These are phyloP conservation scores for Hemistola chrysoprasaria DNA, from an alignment of 2,888 invertebrate species.

Conservation along the genomic window DNA sequence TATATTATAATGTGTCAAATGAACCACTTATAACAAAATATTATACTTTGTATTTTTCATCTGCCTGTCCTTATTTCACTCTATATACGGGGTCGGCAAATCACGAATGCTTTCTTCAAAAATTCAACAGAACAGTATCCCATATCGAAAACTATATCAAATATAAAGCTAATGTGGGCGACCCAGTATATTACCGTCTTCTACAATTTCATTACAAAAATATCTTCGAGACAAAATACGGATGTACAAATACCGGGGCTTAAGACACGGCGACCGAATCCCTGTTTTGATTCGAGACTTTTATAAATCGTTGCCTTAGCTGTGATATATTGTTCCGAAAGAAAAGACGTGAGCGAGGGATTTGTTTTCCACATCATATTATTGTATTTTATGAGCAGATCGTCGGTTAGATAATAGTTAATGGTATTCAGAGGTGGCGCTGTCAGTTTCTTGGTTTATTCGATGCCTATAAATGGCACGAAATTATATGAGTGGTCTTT, in stretches of 20 bases:
- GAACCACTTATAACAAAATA: too few species aligned
- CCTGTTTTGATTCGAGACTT: slow-evolving; percentile 48
- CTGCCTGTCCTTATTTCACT: too few species aligned
- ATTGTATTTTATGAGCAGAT: slow-evolving; percentile 37
- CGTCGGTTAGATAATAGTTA: slow-evolving; percentile 19
- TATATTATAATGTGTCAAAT: too few species aligned
- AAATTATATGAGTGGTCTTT: slow-evolving; percentile 6
- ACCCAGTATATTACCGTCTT: neutral
- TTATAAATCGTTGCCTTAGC: slow-evolving; percentile 50
- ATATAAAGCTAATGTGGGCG: too few species aligned
- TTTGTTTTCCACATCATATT: slow-evolving; percentile 41
- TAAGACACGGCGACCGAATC: slow-evolving; percentile 38
- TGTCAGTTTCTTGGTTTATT: slow-evolving; percentile 17
- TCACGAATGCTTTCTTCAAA: too few species aligned
- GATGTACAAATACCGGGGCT: slow-evolving; percentile 30
- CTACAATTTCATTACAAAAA: slow-evolving; percentile 23
- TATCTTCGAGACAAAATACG: slow-evolving; percentile 32
- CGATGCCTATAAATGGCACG: slow-evolving; percentile 17
- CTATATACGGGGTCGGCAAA: too few species aligned
- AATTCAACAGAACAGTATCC: too few species aligned
- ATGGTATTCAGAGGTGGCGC: slow-evolving; percentile 22
- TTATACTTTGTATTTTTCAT: too few species aligned
- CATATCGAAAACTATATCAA: too few species aligned
- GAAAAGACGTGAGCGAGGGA: slow-evolving; percentile 35
- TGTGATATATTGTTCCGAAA: slow-evolving; percentile 48